These are phyloP conservation scores for Bolborhynchus lineola DNA, from an alignment of 2,113 vertebrate genomes.

Conservation along the genomic window DNA sequence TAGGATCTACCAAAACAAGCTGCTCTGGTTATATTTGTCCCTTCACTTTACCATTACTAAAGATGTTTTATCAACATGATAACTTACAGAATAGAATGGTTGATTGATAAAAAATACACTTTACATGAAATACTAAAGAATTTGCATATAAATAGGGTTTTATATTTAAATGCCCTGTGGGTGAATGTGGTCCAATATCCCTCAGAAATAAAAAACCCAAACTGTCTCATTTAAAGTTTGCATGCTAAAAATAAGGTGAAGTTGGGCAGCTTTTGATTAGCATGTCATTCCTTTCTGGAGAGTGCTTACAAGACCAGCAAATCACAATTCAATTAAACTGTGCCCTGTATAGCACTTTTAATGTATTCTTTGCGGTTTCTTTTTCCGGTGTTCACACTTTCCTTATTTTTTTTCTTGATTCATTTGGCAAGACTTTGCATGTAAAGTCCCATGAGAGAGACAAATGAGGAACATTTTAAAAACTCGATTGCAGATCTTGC, in stretches of 20 bases:
- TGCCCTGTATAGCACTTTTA: not conserved
- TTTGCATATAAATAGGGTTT: conserved; percentile 71
- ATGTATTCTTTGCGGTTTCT: not conserved
- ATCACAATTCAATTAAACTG: conserved; percentile 47
- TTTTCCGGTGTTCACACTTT: not conserved
- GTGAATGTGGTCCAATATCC: conserved; percentile 25
- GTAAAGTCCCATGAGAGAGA: not conserved
- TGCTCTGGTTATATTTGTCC: not conserved
- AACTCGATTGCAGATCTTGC: not conserved
- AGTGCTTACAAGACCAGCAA: conserved; percentile 25
- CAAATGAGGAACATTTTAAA: not conserved
- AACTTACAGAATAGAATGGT: conserved; percentile 14
- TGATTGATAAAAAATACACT: conserved; percentile 49
- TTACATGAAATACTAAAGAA: conserved; percentile 40
- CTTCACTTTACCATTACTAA: conserved; percentile 13
- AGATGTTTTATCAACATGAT: conserved; percentile 45
- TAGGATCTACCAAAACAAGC: not conserved
- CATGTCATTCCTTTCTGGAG: conserved; percentile 14
- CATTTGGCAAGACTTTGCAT: not conserved
- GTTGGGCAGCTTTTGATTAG: conserved; percentile 36
- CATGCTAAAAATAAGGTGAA: not conserved
- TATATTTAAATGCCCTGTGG: conserved; percentile 38
- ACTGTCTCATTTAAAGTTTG: conserved; percentile 52
- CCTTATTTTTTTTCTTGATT: not conserved
- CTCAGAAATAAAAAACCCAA: conserved; percentile 34